Evolutionary conservation across 2,888 invertebrate genomes (phyloP).

Genomic region (Barypeithes pellucidus): DNA sequence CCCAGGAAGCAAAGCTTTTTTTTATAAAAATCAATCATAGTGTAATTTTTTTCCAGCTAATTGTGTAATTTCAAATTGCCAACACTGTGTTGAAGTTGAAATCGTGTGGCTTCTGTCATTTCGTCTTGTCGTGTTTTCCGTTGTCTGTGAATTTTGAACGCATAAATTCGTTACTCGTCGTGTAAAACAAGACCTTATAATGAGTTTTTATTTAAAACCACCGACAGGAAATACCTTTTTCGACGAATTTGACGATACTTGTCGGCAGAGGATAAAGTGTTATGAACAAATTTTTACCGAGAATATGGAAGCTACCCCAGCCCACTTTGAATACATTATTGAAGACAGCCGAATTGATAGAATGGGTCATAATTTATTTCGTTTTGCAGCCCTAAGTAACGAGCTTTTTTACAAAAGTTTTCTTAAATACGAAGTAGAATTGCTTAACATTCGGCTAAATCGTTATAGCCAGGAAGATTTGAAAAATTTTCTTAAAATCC

Average conservation of each 20-base stretch:
- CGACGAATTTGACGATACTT: conserved; percentile 74
- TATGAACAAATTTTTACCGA: conserved; percentile 68
- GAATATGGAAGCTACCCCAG: conserved; percentile 60
- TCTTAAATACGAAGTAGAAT: conserved; percentile 51
- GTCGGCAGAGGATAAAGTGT: conserved; percentile 72
- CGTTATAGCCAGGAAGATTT: conserved; percentile 51
- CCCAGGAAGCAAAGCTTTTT: no score
- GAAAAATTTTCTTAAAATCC: conserved; percentile 53
- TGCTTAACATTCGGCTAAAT: conserved; percentile 54
- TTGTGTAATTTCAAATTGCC: no score
- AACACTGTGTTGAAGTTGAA: no score
- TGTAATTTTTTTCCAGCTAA: no score
- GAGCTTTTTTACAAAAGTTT: conserved; percentile 67
- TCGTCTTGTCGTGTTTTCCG: no score
- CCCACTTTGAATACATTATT: conserved; percentile 73
- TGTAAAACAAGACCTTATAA: no score
- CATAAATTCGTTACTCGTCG: no score
- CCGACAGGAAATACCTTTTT: conserved; percentile 74
- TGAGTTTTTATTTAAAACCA: conserved; percentile 73
- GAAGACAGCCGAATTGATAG: conserved; percentile 76
- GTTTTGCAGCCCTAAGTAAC: conserved; percentile 69
- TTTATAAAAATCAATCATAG: no score
- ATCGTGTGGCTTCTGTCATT: no score
- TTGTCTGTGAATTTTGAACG: no score
- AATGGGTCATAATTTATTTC: conserved; percentile 75